Conservation (phyloP, 2,888 invertebrate genomes). For the Torymus auratus region DNA sequence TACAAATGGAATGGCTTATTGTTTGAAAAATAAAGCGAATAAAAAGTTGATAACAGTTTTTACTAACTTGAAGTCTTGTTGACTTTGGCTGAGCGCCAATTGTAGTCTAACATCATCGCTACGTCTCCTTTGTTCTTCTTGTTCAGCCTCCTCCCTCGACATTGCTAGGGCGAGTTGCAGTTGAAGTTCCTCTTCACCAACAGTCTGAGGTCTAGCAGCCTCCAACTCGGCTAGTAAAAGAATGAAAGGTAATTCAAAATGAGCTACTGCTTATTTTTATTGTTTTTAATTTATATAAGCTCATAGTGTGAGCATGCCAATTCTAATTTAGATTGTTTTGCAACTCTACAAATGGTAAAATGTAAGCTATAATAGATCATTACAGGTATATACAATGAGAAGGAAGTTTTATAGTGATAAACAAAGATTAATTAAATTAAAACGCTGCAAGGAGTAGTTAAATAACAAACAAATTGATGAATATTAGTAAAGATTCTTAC, state of each 20-base stretch:
- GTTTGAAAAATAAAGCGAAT: not conserved
- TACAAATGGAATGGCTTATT: not conserved
- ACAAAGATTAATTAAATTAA: no score
- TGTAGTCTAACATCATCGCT: conserved; percentile 98
- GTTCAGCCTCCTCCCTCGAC: conserved; percentile 98
- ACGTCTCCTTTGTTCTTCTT: conserved; percentile 94
- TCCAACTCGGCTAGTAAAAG: conserved; percentile 84
- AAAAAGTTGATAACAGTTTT: not conserved
- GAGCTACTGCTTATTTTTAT: conserved; percentile 1
- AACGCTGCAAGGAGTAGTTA: no score
- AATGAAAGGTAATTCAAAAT: conserved; percentile 10
- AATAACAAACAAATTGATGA: not conserved
- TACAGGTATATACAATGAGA: not conserved
- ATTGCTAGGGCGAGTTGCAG: conserved; percentile 98
- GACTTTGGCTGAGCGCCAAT: conserved; percentile 95
- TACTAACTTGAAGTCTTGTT: conserved; percentile 91
- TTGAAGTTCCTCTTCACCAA: conserved; percentile 98
- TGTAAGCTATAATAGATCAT: not conserved
- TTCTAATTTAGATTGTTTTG: conserved; percentile 33
- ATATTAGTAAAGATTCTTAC: conserved; percentile 62
- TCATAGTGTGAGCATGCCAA: conserved; percentile 20
- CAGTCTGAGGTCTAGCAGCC: conserved; percentile 95
- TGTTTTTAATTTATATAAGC: conserved; percentile 8
- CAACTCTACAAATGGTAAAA: conserved; percentile 1
- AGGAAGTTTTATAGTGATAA: no score